Percentiles rank a stretch among this genome's conserved stretches.
phyloP scores from a whole-genome alignment of 2,113 vertebrate genomes.

The Catharus minimus region DNA sequence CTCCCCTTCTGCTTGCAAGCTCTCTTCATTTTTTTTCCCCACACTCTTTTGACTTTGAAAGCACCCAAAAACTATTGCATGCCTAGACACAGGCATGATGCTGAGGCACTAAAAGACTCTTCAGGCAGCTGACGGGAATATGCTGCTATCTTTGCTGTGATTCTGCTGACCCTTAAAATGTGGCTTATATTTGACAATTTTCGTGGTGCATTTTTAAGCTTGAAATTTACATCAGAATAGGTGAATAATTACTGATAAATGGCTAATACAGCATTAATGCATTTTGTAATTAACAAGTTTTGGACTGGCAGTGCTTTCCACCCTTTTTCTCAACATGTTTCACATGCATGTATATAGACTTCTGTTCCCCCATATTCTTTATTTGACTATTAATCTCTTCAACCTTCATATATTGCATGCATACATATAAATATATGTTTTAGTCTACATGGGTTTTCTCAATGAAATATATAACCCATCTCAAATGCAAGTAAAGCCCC shows the following conservation, averaged over 20 bases:
- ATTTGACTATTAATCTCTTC: constrained; percentile 63
- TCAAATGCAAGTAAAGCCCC: constrained; percentile 65
- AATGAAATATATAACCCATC: constrained; percentile 75
- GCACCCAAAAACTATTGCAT: not conserved
- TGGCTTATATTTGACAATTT: constrained; percentile 62
- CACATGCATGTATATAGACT: not conserved
- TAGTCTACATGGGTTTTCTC: constrained; percentile 73
- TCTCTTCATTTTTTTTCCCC: not conserved
- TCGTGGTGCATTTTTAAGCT: constrained; percentile 73
- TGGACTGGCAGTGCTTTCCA: constrained; percentile 29
- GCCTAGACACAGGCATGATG: not conserved
- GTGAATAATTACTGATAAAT: constrained; percentile 90
- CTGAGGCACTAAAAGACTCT: not conserved
- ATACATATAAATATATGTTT: constrained; percentile 42
- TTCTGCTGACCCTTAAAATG: constrained; percentile 44
- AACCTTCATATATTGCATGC: constrained; percentile 21
- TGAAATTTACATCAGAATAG: constrained; percentile 87
- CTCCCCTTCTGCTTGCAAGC: constrained; percentile 14
- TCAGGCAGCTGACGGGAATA: constrained; percentile 48
- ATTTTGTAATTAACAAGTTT: constrained; percentile 83
- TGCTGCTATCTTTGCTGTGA: not conserved
- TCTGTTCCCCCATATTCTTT: constrained; percentile 12
- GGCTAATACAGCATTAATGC: constrained; percentile 86
- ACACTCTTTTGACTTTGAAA: not conserved
- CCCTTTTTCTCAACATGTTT: not conserved